Evolutionary conservation across 2,113 vertebrate genomes (phyloP).

Genomic region (Neotoma lepida): DNA sequence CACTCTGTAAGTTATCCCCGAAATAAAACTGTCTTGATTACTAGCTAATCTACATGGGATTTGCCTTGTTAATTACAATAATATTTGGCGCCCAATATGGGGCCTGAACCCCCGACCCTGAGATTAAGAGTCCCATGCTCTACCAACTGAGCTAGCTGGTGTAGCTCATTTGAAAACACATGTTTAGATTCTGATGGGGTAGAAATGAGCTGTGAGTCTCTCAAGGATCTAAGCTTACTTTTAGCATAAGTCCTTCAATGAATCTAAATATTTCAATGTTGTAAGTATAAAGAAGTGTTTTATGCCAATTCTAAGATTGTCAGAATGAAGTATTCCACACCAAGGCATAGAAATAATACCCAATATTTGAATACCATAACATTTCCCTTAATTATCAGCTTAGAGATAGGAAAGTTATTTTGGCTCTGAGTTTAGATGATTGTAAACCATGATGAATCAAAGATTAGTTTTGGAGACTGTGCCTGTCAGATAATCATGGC

Average conservation of each 20-base stretch:
- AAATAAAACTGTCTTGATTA: no score
- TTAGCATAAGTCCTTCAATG: background rate
- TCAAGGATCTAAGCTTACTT: background rate
- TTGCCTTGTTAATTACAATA: no score
- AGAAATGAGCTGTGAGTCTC: background rate
- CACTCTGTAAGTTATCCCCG: no score
- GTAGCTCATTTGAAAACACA: background rate
- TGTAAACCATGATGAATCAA: no score
- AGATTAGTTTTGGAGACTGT: background rate
- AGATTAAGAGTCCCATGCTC: no score
- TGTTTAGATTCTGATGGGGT: background rate
- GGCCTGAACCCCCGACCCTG: no score
- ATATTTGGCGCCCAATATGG: no score
- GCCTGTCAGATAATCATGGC: background rate
- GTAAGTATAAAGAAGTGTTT: background rate
- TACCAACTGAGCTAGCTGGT: no score
- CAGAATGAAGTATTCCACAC: background rate
- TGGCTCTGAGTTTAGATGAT: no score
- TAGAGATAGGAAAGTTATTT: background rate
- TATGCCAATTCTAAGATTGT: background rate
- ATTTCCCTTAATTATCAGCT: no score
- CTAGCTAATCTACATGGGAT: no score
- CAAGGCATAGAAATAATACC: no score
- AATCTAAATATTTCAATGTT: background rate
- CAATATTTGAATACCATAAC: background rate